phyloP scores from a whole-genome alignment of 1,140 invertebrate genomes.

The Hyposmocoma kahamanoa region DNA sequence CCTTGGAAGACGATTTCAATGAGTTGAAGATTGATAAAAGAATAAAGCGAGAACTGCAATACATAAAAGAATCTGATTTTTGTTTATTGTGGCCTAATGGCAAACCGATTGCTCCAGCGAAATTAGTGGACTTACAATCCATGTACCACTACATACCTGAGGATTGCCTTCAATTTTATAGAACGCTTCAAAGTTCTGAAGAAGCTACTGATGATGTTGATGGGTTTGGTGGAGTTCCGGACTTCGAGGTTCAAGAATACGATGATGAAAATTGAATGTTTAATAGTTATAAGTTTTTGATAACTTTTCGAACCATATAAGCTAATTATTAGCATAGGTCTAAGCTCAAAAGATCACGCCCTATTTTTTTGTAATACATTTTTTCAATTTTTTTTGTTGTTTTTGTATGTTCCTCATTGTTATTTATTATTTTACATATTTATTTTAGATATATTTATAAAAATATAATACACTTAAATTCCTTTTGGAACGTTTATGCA shows the following conservation, averaged over 20 bases:
- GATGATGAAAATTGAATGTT: not conserved
- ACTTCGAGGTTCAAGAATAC: not conserved
- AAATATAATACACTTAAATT: no score
- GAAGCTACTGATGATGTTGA: not conserved
- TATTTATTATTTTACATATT: no score
- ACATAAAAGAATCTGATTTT: not conserved
- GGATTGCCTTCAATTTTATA: conserved; percentile 11
- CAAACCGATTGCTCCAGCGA: conserved; percentile 12
- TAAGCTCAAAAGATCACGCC: no score
- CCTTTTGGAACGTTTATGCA: no score
- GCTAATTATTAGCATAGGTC: no score
- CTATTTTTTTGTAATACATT: no score
- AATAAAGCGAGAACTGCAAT: conserved; percentile 11
- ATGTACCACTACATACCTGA: conserved; percentile 12
- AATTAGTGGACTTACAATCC: conserved; percentile 14
- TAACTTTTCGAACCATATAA: no score
- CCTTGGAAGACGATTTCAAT: conserved; percentile 8
- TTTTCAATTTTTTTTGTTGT: no score
- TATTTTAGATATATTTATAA: no score
- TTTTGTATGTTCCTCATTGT: no score
- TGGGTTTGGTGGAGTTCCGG: not conserved
- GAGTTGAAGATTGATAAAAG: conserved; percentile 4
- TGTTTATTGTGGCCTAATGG: conserved; percentile 13
- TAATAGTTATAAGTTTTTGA: no score
- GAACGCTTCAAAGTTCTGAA: not conserved